These are phyloP conservation scores for Cephus sareptanus DNA, from an alignment of 2,888 invertebrate genomes.

Conservation along the genomic window DNA sequence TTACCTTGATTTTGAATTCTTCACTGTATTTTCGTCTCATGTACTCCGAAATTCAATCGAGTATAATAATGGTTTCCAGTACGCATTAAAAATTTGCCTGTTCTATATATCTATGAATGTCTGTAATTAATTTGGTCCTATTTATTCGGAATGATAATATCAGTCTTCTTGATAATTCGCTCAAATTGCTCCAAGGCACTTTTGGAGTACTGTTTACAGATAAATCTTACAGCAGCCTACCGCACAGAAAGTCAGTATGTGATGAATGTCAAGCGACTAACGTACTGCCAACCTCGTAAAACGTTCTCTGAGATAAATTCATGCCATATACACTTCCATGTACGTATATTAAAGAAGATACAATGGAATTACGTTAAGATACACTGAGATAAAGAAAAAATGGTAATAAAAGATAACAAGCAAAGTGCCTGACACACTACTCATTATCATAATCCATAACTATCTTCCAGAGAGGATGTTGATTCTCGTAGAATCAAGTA, in stretches of 20 bases:
- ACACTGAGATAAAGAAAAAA: neutral
- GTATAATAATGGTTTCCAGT: neutral
- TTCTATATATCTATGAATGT: neutral
- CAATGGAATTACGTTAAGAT: neutral
- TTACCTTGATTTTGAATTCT: constrained; percentile 1
- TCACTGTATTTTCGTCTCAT: neutral
- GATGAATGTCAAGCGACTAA: neutral
- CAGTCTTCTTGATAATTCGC: neutral
- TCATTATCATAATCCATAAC: constrained; percentile 10
- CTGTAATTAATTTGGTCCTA: neutral
- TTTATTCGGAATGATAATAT: neutral
- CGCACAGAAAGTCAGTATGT: neutral
- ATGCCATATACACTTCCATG: neutral
- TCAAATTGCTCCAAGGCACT: neutral
- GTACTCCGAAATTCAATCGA: neutral
- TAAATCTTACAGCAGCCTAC: neutral
- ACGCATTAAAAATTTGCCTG: neutral
- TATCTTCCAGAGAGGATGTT: constrained; percentile 12
- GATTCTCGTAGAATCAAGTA: neutral
- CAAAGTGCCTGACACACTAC: neutral
- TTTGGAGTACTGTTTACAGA: neutral
- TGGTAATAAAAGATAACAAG: neutral
- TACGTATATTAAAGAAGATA: neutral
- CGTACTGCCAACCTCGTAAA: neutral
- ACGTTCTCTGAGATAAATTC: neutral